Percentiles rank a stretch among this genome's conserved stretches.
Conservation (phyloP, 2,113 vertebrate genomes). For the Cercopithecus mona region DNA sequence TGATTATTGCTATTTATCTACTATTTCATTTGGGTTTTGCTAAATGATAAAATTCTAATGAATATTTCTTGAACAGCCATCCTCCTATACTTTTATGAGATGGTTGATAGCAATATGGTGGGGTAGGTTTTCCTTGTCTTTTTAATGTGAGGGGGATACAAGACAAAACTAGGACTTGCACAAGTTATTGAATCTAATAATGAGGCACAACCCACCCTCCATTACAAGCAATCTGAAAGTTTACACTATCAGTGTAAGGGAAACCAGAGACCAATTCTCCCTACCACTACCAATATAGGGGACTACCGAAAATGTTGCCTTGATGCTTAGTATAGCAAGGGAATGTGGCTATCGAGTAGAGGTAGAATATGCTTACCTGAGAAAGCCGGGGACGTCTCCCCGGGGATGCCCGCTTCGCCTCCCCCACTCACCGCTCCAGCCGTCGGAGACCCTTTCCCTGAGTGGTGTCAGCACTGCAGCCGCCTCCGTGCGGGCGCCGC, state of each 20-base stretch:
- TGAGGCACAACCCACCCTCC: not conserved
- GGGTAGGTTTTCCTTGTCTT: not conserved
- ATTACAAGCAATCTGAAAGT: not conserved
- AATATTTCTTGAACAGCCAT: not conserved
- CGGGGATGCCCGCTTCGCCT: not conserved
- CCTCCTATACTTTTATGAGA: not conserved
- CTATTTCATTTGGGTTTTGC: not conserved
- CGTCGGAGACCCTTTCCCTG: not conserved
- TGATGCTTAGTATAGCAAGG: not conserved
- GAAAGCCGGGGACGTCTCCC: not conserved
- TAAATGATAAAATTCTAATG: not conserved
- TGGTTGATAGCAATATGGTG: not conserved
- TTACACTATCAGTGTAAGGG: not conserved
- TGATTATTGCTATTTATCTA: not conserved
- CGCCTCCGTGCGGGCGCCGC: not conserved
- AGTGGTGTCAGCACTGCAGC: slow-evolving; percentile 1
- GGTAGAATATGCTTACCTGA: not conserved
- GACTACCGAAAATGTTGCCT: not conserved
- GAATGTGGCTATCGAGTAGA: not conserved
- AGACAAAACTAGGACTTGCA: not conserved
- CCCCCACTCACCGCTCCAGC: slow-evolving; percentile 60
- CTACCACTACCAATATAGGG: too few species aligned
- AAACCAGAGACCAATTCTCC: not conserved
- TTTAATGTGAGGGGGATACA: too few species aligned
- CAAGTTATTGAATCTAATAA: not conserved